Conservation (phyloP, 2,113 vertebrate genomes). For the Rhodinocichla rosea region DNA sequence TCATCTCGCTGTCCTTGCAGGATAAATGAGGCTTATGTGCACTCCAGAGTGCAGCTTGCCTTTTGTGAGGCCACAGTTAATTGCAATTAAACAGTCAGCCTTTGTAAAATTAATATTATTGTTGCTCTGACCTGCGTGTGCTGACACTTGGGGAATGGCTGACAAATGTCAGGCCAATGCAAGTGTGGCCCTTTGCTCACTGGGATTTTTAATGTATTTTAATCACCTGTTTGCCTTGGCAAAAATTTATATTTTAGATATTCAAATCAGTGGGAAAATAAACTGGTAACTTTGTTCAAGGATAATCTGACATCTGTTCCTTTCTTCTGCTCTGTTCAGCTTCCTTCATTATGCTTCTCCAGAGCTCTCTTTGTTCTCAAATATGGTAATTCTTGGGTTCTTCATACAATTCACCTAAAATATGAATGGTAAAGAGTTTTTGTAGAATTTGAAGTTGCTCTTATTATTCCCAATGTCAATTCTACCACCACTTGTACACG, state of each 20-base stretch:
- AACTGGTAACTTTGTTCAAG: slow-evolving; percentile 28
- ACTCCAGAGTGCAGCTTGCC: background rate
- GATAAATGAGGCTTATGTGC: slow-evolving; percentile 14
- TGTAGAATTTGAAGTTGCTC: background rate
- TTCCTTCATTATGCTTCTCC: slow-evolving; percentile 29
- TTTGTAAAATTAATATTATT: background rate
- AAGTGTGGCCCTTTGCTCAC: background rate
- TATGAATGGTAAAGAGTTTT: background rate
- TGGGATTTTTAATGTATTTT: slow-evolving; percentile 43
- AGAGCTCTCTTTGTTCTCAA: slow-evolving; percentile 41
- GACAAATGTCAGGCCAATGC: background rate
- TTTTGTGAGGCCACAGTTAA: slow-evolving; percentile 22
- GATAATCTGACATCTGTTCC: slow-evolving; percentile 51
- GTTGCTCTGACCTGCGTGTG: background rate
- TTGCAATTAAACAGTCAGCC: slow-evolving; percentile 8
- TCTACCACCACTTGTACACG: background rate
- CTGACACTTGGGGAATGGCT: background rate
- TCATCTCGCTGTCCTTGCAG: slow-evolving; percentile 48
- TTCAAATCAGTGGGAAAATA: slow-evolving; percentile 56
- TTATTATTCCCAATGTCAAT: background rate
- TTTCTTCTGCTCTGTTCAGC: slow-evolving; percentile 26
- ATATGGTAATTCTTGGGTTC: slow-evolving; percentile 14
- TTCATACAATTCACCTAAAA: background rate
- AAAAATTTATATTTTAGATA: slow-evolving; percentile 45
- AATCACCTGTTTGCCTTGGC: slow-evolving; percentile 69